These are phyloP conservation scores for Clanis bilineata DNA, from an alignment of 2,888 invertebrate genomes.

Conservation along the genomic window DNA sequence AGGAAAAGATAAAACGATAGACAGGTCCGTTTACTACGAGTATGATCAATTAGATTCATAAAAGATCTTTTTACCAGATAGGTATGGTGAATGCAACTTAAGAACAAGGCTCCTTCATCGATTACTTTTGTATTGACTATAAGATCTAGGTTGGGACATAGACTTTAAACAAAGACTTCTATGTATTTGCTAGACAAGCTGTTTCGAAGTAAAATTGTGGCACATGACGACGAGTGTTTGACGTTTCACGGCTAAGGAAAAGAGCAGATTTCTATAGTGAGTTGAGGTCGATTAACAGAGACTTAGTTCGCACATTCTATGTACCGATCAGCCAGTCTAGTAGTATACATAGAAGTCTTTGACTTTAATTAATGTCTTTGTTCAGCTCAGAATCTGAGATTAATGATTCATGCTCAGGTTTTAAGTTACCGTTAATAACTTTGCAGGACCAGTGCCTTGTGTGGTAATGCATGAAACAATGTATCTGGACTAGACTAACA, in stretches of 20 bases:
- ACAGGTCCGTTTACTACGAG: not conserved
- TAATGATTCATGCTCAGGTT: not conserved
- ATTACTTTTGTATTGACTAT: not conserved
- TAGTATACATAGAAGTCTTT: too few relatives aligned
- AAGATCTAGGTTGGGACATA: not conserved
- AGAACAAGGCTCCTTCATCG: too few relatives aligned
- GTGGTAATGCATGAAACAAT: not conserved
- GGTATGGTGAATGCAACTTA: not conserved
- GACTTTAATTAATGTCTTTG: not conserved
- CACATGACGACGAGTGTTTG: too few relatives aligned
- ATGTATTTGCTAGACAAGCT: too few relatives aligned
- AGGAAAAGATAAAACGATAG: constrained; percentile 9
- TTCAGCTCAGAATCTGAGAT: not conserved
- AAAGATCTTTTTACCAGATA: not conserved
- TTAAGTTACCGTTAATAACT: not conserved
- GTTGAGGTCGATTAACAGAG: too few relatives aligned
- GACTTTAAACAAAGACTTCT: too few relatives aligned
- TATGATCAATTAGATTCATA: constrained; percentile 2
- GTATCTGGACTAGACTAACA: too few relatives aligned
- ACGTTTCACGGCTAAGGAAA: too few relatives aligned
- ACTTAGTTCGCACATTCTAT: too few relatives aligned
- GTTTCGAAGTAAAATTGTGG: too few relatives aligned
- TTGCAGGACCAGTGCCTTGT: not conserved
- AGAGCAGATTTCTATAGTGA: too few relatives aligned
- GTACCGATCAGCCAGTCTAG: too few relatives aligned